phyloP scores from a whole-genome alignment of 2,888 invertebrate species.

The Chrysolina oricalcia region DNA sequence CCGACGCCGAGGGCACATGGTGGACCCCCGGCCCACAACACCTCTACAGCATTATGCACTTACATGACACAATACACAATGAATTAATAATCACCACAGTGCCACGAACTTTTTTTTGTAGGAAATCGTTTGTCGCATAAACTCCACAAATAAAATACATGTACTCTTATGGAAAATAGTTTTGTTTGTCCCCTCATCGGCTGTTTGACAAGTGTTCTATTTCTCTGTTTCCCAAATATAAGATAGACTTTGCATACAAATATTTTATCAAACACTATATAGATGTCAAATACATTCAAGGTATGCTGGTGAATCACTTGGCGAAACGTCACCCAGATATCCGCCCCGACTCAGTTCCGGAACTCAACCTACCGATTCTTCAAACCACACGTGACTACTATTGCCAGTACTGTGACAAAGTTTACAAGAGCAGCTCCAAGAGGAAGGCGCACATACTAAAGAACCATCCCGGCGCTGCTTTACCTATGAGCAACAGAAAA shows the following conservation, averaged over 20 bases:
- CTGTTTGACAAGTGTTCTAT: too few relatives aligned
- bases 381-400: slow-evolving; percentile 86
- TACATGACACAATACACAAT: too few relatives aligned
- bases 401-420: slow-evolving; percentile 89
- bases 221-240: too few relatives aligned
- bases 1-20: too few relatives aligned
- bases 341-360: slow-evolving; percentile 79
- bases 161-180: too few relatives aligned
- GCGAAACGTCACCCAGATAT: slow-evolving; percentile 84
- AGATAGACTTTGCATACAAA: neutral
- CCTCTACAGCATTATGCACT: too few relatives aligned
- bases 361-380: slow-evolving; percentile 85
- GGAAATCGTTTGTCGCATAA: too few relatives aligned
- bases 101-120: too few relatives aligned
- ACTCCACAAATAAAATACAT: too few relatives aligned
- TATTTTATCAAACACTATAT: neutral
- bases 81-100: too few relatives aligned
- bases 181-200: too few relatives aligned
- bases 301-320: slow-evolving; percentile 88
- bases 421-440: slow-evolving; percentile 88
- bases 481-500: slow-evolving; percentile 74
- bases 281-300: slow-evolving; percentile 51
- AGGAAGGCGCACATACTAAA: slow-evolving; percentile 87
- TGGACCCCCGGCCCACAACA: too few relatives aligned
- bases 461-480: slow-evolving; percentile 86